Evolutionary conservation across 2,797 vertebrate species (phyloP), one percentile per base, ranked within the genome.

Genomic region (Karalla daura): DNA sequence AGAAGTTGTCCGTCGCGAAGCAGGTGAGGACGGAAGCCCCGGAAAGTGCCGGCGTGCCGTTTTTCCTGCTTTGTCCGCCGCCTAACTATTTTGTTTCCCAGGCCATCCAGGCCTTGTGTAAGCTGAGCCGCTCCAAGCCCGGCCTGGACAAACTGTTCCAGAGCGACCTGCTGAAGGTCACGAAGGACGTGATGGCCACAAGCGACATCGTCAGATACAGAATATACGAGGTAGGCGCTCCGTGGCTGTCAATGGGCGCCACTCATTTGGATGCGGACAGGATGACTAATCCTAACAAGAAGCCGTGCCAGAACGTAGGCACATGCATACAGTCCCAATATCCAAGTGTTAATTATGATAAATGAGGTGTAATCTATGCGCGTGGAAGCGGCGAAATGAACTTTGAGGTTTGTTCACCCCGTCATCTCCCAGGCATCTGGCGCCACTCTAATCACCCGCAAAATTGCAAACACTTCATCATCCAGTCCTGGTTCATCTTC

Each of bases 161-260:
- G 43, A 94, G 92, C 47, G 94, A 89, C 52, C 83, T 97, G 73
- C 58, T 98, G 53, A 85, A 94, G 27, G 94, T 94, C 46, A 80
- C 99, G 66, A 97, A 95, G 81, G 92, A 91, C 0, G 94, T 99
- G 18, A 98, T 98, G 97, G 88, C 90, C 35, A 92, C 79, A 28
- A 97, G 77, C 23, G 97, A 99, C 61, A 20, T 96, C 0, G 82
- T 98, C 81, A 94, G 98, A 24, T 99, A 98, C 85, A 90, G 98
- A 70, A 91, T 98, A 1, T 98, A 99, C 40, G 98, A 99, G 97
- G 98, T 98, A 88, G 23, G 44, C 54, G 59, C 5, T 6, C 8
- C 7, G 28, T 30, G 54, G 11, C 18, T 6, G 6, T 21, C n/a
- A n/a, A n/a, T n/a, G n/a, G n/a, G 1, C 2, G 10, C 25, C 13